Percentiles rank a stretch among this genome's conserved stretches.
Evolutionary conservation across 2,888 invertebrate genomes (phyloP).

Genomic region (Xestia sexstrigata): DNA sequence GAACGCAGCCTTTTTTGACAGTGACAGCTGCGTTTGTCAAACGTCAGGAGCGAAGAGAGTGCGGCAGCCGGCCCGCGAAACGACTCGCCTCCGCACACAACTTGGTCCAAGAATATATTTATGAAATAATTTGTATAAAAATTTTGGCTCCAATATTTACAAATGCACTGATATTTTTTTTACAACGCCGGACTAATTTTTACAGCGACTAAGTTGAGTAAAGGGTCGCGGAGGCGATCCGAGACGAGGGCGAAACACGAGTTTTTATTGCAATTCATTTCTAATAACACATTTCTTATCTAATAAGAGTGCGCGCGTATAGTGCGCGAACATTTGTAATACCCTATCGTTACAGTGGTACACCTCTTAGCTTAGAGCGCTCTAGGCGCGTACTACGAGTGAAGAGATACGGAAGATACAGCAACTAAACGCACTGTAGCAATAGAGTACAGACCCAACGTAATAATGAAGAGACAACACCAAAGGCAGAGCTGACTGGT

Average conservation of each 20-base stretch:
- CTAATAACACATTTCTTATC: conserved; percentile 90
- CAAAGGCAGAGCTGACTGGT: conserved; percentile 86
- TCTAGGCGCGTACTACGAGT: conserved; percentile 68
- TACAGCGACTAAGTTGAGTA: conserved; percentile 84
- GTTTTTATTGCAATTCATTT: conserved; percentile 84
- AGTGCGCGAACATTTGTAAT: conserved; percentile 78
- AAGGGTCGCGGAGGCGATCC: conserved; percentile 73
- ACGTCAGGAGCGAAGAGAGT: conserved; percentile 48
- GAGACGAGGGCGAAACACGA: conserved; percentile 65
- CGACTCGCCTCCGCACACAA: conserved; percentile 73
- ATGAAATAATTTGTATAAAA: conserved; percentile 89
- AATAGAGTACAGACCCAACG: conserved; percentile 85
- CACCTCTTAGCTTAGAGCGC: conserved; percentile 61
- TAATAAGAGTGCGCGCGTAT: conserved; percentile 85
- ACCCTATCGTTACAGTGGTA: conserved; percentile 88
- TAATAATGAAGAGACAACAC: conserved; percentile 87
- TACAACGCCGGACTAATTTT: conserved; percentile 88
- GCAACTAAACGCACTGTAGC: conserved; percentile 88
- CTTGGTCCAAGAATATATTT: conserved; percentile 86
- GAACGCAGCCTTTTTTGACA: conserved; percentile 35
- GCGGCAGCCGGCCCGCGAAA: conserved; percentile 67
- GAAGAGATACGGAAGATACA: conserved; percentile 80
- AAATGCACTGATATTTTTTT: conserved; percentile 85
- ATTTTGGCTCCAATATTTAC: conserved; percentile 90
- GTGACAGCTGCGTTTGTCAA: conserved; percentile 39